Base-by-base conservation (phyloP, 2,797 vertebrate genomes). In the Clarias laeviceps region DNA sequence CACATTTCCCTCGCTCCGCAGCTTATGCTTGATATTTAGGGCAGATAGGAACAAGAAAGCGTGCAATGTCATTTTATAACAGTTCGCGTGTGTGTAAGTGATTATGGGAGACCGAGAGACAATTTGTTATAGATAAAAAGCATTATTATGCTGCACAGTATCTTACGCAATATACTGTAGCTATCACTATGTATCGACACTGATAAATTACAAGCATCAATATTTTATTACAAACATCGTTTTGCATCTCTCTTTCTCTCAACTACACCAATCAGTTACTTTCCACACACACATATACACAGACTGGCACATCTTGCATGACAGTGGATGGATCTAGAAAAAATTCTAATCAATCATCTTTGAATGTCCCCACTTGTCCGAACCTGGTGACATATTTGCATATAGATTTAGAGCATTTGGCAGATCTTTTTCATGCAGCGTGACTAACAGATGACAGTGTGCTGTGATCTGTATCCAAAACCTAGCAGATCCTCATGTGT, bases 191-290 rank as follows among this genome's bases (percentile, higher is more conserved):
- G 59, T 50, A 50, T 80, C 77, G 14, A 62, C 76, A 61, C 0
- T 79, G 57, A 79, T 79, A 17, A 79, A 79, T 62, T 59, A 59
- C 29, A 59, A 77, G 74, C 74, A 34, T 77, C 54, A 34, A 37
- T 34, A n/a, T 22, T 34, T 61, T 78, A 61, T 62, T 61, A 34
- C 56, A 78, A 37, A 15, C 22, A 59, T 78, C 57, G 12, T 17
- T 77, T 54, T 73, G 37, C 40, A 45, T 76, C 73, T 59, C 20
- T 59, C 54, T 61, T 56, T 61, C 18, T 78, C 74, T 61, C 27
- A 34, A 3, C 37, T 61, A 40, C 15, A 62, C 32, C 68, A 70
- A 22, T 70, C 34, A 8, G 11, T 14, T 73, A 7, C 40, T 50
- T n/a, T 73, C 15, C 12, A 56, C 72, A n/a, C 76, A 15, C 2